phyloP scores from a whole-genome alignment of 2,797 vertebrate species.

The Calcarius lapponicus region DNA sequence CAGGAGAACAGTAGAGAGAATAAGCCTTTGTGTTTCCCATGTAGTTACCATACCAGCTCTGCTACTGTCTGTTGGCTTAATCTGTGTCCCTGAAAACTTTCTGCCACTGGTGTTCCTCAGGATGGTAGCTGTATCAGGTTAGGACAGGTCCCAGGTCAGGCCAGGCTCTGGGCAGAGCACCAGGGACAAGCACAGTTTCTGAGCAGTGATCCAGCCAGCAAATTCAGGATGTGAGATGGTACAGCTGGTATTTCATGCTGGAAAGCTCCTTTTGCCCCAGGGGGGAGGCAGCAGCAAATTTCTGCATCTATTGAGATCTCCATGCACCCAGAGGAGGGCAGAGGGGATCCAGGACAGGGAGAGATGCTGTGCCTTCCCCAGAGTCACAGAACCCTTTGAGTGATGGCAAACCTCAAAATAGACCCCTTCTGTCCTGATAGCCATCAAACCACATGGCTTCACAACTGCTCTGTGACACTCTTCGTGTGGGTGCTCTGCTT shows the following conservation, averaged over 20 bases:
- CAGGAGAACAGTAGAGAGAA: background rate
- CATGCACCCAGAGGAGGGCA: background rate
- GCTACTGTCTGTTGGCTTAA: background rate
- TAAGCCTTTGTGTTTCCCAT: background rate
- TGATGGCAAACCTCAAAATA: background rate
- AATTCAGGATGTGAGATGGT: background rate
- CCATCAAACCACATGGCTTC: background rate
- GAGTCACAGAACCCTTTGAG: background rate
- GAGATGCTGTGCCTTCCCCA: background rate
- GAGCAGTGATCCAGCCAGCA: background rate
- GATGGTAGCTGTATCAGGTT: background rate
- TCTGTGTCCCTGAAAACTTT: background rate
- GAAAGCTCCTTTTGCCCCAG: background rate
- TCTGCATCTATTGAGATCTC: fast-evolving
- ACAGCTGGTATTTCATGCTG: background rate
- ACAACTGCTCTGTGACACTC: background rate
- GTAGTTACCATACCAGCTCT: background rate
- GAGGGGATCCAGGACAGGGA: background rate
- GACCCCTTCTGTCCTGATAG: background rate
- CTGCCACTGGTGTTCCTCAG: background rate
- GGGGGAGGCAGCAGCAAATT: background rate
- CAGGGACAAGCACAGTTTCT: background rate
- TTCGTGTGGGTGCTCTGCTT: background rate
- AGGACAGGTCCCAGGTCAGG: background rate
- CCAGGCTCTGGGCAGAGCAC: background rate